Percentiles rank a stretch among this genome's conserved stretches.
These are phyloP conservation scores for Morone chrysops DNA, from an alignment of 2,113 vertebrate genomes.

Conservation along the genomic window DNA sequence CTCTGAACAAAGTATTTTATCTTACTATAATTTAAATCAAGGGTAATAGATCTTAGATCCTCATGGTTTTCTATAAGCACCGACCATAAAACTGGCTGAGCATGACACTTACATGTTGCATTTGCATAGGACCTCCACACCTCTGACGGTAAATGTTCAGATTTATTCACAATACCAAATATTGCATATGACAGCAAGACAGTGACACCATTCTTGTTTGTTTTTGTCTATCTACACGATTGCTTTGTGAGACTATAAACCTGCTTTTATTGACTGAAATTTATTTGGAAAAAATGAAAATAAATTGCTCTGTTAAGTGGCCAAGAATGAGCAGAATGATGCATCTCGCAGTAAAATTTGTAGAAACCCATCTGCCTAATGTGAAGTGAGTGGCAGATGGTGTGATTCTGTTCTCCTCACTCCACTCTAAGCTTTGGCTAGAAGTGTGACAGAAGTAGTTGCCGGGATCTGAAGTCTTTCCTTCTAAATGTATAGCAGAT, in stretches of 20 bases:
- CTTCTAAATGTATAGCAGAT: not conserved
- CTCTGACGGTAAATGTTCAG: not conserved
- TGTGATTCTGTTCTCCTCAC: conserved; percentile 5
- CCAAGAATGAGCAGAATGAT: not conserved
- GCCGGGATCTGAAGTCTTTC: not conserved
- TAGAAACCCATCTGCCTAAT: not conserved
- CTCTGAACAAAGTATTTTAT: not conserved
- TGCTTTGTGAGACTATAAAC: not conserved
- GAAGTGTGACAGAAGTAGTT: not conserved
- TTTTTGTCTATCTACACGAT: not conserved
- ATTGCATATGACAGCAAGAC: not conserved
- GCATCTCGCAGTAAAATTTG: not conserved
- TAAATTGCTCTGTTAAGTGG: not conserved
- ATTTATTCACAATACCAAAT: not conserved
- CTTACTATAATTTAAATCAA: not conserved
- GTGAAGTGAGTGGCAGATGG: conserved; percentile 13
- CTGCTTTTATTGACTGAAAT: not conserved
- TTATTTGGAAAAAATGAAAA: not conserved
- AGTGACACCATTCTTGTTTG: not conserved
- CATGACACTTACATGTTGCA: not conserved
- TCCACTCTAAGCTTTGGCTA: not conserved
- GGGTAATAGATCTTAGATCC: not conserved
- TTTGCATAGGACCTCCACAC: not conserved
- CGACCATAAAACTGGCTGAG: not conserved
- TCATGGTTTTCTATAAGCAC: not conserved